Conservation (phyloP, 1,140 invertebrate genomes). For the Zaprionus nigranus region DNA sequence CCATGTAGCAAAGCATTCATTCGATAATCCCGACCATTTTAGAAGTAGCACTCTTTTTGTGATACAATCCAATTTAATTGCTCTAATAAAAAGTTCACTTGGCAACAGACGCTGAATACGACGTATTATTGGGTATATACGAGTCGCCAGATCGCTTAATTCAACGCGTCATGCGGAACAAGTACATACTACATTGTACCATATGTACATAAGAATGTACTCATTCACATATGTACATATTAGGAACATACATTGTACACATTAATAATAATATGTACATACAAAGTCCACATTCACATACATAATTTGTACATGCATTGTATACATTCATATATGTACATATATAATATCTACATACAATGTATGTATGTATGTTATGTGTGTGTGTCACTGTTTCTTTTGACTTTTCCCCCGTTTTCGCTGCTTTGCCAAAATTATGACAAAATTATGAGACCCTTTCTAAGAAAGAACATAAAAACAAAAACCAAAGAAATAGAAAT, state of each 20-base stretch:
- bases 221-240: too few relatives aligned
- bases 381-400: slow-evolving; percentile 40
- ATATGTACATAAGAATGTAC: slow-evolving; percentile 21
- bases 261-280: background rate
- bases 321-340: slow-evolving; percentile 1
- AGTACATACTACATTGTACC: slow-evolving; percentile 23
- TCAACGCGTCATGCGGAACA: slow-evolving; percentile 50
- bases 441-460: slow-evolving; percentile 80
- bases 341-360: background rate
- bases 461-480: slow-evolving; percentile 61
- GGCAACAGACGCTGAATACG: slow-evolving; percentile 37
- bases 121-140: slow-evolving; percentile 29
- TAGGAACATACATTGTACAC: background rate
- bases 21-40: slow-evolving; percentile 26
- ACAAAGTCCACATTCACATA: background rate
- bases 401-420: slow-evolving; percentile 62
- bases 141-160: slow-evolving; percentile 45
- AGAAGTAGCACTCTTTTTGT: slow-evolving; percentile 25
- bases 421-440: slow-evolving; percentile 74
- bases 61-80: slow-evolving; percentile 45
- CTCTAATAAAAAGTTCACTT: slow-evolving; percentile 44
- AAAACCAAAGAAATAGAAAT: slow-evolving; percentile 41
- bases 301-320: slow-evolving; percentile 8
- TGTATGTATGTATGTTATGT: slow-evolving; percentile 12
- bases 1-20: slow-evolving; percentile 11